phyloP scores from a whole-genome alignment of 2,113 vertebrate species.

The Otis tarda region DNA sequence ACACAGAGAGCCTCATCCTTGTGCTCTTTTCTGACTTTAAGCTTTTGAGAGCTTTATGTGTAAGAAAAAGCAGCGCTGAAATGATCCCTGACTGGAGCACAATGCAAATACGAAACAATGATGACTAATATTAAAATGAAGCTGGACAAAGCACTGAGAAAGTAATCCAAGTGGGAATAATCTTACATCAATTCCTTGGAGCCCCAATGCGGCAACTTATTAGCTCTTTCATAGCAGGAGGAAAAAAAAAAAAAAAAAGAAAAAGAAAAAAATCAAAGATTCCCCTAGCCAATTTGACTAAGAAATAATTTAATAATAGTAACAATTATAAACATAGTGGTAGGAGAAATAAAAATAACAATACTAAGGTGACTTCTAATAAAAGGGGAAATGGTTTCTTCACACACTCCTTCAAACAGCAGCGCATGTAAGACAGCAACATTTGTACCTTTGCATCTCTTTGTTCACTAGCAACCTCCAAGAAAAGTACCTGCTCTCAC shows the following conservation, averaged over 20 bases:
- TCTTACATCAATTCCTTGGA: background rate
- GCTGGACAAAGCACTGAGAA: background rate
- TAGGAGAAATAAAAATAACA: background rate
- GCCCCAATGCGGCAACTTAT: background rate
- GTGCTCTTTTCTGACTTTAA: background rate
- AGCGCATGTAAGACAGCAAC: background rate
- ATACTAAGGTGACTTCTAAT: background rate
- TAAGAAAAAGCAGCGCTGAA: background rate
- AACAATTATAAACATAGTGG: background rate
- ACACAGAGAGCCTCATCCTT: background rate
- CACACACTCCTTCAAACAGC: background rate
- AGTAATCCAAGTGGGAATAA: conserved; percentile 36
- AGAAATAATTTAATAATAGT: background rate
- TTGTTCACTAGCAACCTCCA: conserved; percentile 1
- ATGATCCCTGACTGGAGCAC: background rate
- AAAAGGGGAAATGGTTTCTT: background rate
- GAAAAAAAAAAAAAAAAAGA: background rate
- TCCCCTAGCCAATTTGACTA: background rate
- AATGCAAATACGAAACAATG: conserved; percentile 15
- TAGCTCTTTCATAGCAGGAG: background rate
- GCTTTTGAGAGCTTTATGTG: background rate
- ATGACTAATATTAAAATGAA: conserved; percentile 45
- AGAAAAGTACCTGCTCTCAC: background rate
- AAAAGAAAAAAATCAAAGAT: background rate
- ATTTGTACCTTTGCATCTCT: background rate